Evolutionary conservation across 2,113 vertebrate genomes (phyloP).

Genomic region (Neolamprologus toae): DNA sequence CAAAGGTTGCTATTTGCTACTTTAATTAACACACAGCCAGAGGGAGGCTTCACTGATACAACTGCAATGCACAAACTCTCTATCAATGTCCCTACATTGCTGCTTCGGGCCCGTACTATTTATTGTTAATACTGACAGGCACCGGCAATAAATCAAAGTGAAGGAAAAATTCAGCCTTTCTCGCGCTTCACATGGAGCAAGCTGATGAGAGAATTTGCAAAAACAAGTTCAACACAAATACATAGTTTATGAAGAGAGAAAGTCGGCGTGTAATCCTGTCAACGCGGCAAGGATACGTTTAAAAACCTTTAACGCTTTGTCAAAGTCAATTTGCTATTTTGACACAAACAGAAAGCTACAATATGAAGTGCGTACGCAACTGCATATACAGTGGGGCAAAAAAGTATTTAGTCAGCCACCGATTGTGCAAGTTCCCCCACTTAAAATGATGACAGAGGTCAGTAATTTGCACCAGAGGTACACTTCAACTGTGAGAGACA

Average conservation of each 20-base stretch:
- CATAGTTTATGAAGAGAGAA: background rate
- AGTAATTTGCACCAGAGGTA: too few relatives aligned
- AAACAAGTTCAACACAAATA: background rate
- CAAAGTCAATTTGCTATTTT: background rate
- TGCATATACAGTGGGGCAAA: too few relatives aligned
- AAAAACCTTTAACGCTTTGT: background rate
- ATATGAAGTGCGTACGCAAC: background rate
- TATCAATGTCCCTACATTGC: constrained; percentile 12
- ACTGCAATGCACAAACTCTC: constrained; percentile 8
- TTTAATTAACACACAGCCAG: constrained; percentile 54
- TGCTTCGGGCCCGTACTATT: constrained; percentile 1
- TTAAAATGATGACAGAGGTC: too few relatives aligned
- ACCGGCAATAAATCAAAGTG: constrained; percentile 19
- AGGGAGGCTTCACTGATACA: constrained; percentile 40
- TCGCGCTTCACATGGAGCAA: background rate
- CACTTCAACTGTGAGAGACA: too few relatives aligned
- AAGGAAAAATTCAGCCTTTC: background rate
- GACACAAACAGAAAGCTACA: background rate
- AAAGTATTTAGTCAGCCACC: too few relatives aligned
- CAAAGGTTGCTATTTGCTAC: constrained; percentile 29
- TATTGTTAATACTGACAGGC: background rate
- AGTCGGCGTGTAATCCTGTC: background rate
- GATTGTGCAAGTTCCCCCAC: too few relatives aligned
- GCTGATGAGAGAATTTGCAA: background rate
- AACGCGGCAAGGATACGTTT: background rate